Evolutionary conservation across 2,113 vertebrate genomes (phyloP), one percentile per base, ranked within the genome.

Genomic region (Malurus alboscapulatus): DNA sequence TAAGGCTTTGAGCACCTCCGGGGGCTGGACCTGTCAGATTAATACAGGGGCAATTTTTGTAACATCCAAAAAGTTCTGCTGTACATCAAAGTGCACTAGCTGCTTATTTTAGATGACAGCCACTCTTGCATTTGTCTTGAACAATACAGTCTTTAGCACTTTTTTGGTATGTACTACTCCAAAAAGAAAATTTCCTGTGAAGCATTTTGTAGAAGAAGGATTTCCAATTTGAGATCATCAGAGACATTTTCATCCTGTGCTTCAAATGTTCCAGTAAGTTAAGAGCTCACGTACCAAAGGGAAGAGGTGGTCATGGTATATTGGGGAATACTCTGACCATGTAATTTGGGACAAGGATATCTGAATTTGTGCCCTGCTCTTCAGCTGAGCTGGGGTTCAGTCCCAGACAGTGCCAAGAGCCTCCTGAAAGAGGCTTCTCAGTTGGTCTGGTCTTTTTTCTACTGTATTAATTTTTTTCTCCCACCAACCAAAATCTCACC

Each of bases 31-130:
- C 55, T 86, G 61, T 74, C 72, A 69, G 74, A 81, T 72, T 83
- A 93, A 87, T 50, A 73, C 45, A 84, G 40, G 7, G 44, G 61
- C 76, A 94, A 92, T 91, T 96, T 96, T 73, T 90, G 13, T 87
- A 82, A 84, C 81, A 89, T 59, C 68, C 80, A 88, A 51, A 84
- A 91, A 71, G 58, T 76, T 90, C 87, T 87, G 36, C 83, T 71
- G 44, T 48, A 91, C 59, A 77, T 86, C 91, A 83, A 66, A 90
- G 58, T 67, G 76, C 68, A 61, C 63, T 88, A 77, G 90, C 40
- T 88, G 59, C 80, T 92, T 94, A 86, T 96, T 94, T 94, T 79
- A 93, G 80, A 80, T 61, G 51, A 86, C 57, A 88, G 55, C 61
- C 86, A 29, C 57, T 94, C 77, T 74, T 61, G 73, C 26, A 44